Evolutionary conservation across 2,113 vertebrate species (phyloP).

Genomic region (Potamarius usumacintae): DNA sequence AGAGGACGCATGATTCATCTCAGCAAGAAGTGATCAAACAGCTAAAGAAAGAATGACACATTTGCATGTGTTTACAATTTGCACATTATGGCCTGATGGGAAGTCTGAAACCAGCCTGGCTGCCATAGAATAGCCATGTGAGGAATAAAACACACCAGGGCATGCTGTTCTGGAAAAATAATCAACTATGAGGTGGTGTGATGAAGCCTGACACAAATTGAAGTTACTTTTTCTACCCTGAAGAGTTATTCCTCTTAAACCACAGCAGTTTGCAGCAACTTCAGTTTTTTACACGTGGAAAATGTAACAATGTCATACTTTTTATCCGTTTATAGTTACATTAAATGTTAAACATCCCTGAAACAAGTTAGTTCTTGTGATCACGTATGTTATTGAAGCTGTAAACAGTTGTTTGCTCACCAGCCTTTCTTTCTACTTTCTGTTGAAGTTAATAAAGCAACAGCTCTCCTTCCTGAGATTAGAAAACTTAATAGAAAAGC

Average conservation of each 20-base stretch:
- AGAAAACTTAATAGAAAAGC: neutral
- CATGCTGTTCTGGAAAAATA: neutral
- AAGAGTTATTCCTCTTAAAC: neutral
- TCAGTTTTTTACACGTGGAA: neutral
- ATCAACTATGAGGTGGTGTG: neutral
- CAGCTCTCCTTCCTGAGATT: no score
- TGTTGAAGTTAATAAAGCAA: no score
- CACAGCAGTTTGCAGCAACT: neutral
- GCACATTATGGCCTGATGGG: neutral
- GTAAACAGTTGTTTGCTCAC: neutral
- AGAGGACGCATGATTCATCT: constrained; percentile 33
- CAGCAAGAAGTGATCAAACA: constrained; percentile 34
- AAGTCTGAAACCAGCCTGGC: constrained; percentile 1
- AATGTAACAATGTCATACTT: neutral
- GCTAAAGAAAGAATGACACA: constrained; percentile 20
- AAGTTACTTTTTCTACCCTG: neutral
- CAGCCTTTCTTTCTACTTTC: neutral
- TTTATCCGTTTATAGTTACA: neutral
- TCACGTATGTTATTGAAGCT: neutral
- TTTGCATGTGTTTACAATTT: constrained; percentile 26
- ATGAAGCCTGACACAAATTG: neutral
- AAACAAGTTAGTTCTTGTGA: neutral
- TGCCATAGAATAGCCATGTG: neutral
- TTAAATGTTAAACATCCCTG: neutral
- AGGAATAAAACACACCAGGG: neutral